Conservation (phyloP, 92 coral and sea anemone species). For the Parazoanthus swiftii region DNA sequence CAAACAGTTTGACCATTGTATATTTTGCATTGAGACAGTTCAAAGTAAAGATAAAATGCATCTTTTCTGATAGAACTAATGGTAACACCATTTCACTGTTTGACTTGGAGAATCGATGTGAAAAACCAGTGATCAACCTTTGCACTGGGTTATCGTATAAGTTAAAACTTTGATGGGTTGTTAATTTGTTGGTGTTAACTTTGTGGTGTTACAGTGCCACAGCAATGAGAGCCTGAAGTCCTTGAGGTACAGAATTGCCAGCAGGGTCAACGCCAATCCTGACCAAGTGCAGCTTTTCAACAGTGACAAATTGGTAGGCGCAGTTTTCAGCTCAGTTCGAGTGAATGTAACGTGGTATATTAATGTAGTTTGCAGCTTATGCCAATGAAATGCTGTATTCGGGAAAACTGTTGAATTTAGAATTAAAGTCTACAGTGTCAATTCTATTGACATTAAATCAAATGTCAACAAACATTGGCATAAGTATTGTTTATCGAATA, state of each 20-base stretch:
- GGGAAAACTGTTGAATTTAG: too few relatives aligned
- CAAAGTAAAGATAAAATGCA: too few relatives aligned
- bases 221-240: conserved; percentile 82
- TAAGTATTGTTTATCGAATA: not conserved
- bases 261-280: conserved; percentile 66
- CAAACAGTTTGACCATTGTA: too few relatives aligned
- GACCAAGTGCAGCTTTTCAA: conserved; percentile 82
- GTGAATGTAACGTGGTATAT: not conserved
- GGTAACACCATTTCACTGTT: too few relatives aligned
- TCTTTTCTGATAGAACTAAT: too few relatives aligned
- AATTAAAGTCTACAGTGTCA: too few relatives aligned
- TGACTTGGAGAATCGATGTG: too few relatives aligned
- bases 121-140: too few relatives aligned
- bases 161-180: too few relatives aligned
- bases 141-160: too few relatives aligned
- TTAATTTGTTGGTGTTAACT: not conserved
- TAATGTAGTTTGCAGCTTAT: not conserved
- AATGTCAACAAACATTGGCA: not conserved
- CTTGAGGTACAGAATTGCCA: conserved; percentile 71
- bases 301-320: conserved; percentile 75
- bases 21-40: too few relatives aligned
- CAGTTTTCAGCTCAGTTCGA: not conserved
- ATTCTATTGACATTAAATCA: not conserved
- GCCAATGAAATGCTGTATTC: not conserved
- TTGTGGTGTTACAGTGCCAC: conserved; percentile 62